Conservation (phyloP, 2,888 invertebrate species). For the Sesia apiformis region DNA sequence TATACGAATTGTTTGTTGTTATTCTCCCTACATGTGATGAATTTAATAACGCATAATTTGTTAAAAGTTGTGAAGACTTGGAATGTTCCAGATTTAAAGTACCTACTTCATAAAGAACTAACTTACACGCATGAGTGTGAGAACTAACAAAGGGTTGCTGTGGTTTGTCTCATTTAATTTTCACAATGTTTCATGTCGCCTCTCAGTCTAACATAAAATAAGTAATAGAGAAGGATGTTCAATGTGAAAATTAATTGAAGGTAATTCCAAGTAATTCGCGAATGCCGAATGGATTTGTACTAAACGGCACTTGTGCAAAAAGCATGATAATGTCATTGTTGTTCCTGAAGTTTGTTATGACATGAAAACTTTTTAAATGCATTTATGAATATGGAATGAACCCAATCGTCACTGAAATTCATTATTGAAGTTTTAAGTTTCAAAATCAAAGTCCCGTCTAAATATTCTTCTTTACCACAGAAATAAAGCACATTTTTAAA, state of each 20-base stretch:
- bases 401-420: slow-evolving; percentile 10
- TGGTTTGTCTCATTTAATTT: too few species aligned
- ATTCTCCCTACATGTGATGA: too few species aligned
- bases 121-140: slow-evolving; percentile 50
- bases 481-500: too few species aligned
- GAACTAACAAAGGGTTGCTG: slow-evolving; percentile 28
- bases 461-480: too few species aligned
- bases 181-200: too few species aligned
- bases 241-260: too few species aligned
- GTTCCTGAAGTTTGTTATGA: slow-evolving; percentile 3
- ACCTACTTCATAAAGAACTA: slow-evolving; percentile 16
- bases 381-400: too few species aligned
- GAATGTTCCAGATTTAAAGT: not conserved
- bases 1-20: not conserved
- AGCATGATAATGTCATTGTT: slow-evolving; percentile 1
- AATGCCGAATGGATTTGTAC: slow-evolving; percentile 11
- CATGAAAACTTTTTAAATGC: not conserved
- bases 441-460: too few species aligned
- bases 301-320: slow-evolving; percentile 9
- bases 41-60: not conserved
- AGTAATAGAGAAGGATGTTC: too few species aligned
- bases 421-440: slow-evolving; percentile 3
- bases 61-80: not conserved
- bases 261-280: slow-evolving; percentile 14
- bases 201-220: too few species aligned